A percentile compares a stretch with the other conserved stretches of the same genome.
phyloP scores from a whole-genome alignment of 2,888 invertebrate species.

The Apotomis betuletana region DNA sequence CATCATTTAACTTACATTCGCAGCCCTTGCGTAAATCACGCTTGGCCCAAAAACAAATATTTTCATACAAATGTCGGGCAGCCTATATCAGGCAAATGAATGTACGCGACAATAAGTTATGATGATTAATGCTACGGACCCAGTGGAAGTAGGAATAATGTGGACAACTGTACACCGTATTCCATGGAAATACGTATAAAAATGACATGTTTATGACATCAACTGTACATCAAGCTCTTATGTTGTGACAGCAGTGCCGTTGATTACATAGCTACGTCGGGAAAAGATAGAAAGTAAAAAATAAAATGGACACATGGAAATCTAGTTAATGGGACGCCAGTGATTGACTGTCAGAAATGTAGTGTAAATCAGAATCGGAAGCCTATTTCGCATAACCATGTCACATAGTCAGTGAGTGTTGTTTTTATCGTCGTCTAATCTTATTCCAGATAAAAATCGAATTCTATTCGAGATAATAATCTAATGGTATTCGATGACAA shows the following conservation, averaged over 20 bases:
- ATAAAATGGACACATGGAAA: background rate
- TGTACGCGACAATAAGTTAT: slow-evolving; percentile 65
- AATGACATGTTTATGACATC: slow-evolving; percentile 44
- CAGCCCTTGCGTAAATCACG: slow-evolving; percentile 15
- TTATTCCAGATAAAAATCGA: too few species aligned
- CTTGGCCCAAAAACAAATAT: slow-evolving; percentile 23
- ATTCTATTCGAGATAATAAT: too few species aligned
- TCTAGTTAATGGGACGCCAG: background rate
- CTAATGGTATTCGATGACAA: too few species aligned
- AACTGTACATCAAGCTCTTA: slow-evolving; percentile 27
- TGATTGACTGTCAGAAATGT: background rate
- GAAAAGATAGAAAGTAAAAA: background rate
- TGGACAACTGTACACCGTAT: slow-evolving; percentile 41
- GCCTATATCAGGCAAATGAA: slow-evolving; percentile 35
- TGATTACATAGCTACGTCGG: slow-evolving; percentile 21
- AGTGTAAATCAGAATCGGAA: background rate
- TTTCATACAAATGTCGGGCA: slow-evolving; percentile 23
- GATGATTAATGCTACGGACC: slow-evolving; percentile 59
- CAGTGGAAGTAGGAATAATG: background rate
- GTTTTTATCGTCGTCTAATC: too few species aligned
- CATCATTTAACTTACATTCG: background rate
- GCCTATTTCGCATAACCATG: too few species aligned
- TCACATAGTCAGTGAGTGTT: too few species aligned
- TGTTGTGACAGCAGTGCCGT: slow-evolving; percentile 49
- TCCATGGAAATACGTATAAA: slow-evolving; percentile 63